Evolutionary conservation across 1,140 invertebrate species (phyloP), one percentile per base, ranked within the genome.

Genomic region (Macrostomum lignano): DNA sequence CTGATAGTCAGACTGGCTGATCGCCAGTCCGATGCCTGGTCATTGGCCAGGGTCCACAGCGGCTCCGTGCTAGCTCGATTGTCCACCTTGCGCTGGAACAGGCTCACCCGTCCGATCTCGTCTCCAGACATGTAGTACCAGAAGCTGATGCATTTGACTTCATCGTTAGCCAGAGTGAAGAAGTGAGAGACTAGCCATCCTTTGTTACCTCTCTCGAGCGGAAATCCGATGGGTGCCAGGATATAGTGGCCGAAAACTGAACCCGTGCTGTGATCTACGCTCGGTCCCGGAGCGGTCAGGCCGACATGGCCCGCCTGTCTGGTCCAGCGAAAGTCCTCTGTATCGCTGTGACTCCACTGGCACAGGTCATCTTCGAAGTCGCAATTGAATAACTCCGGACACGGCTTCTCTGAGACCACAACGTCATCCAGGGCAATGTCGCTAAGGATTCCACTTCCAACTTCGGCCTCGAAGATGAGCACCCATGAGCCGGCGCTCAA

Each of bases 111-210:
- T 25, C 46, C 46, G 25, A 49, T 40, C 31, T 47, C 41, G 11
- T 38, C 38, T 17, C 51, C 51, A 38, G 47, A 45, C 51, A 54
- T 54, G 37, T 49, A 44, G 40, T 51, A 52, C 46, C 46, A 51
- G 37, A 54, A 49, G 3, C 33, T 39, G 4, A 52, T 14, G 34
- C 49, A 52, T 11, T n/a, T n/a, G n/a, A n/a, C n/a, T n/a, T n/a
- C n/a, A n/a, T n/a, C n/a, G n/a, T n/a, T n/a, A n/a, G n/a, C n/a
- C n/a, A n/a, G n/a, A n/a, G n/a, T n/a, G n/a, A n/a, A n/a, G n/a
- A n/a, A n/a, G n/a, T n/a, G n/a, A n/a, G n/a, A n/a, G n/a, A n/a
- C n/a, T n/a, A n/a, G n/a, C n/a, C n/a, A n/a, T n/a, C n/a, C n/a
- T n/a, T n/a, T n/a, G n/a, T n/a, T n/a, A n/a, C n/a, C n/a, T n/a